phyloP scores from a whole-genome alignment of 2,888 invertebrate genomes.

The Exocentrus adspersus region DNA sequence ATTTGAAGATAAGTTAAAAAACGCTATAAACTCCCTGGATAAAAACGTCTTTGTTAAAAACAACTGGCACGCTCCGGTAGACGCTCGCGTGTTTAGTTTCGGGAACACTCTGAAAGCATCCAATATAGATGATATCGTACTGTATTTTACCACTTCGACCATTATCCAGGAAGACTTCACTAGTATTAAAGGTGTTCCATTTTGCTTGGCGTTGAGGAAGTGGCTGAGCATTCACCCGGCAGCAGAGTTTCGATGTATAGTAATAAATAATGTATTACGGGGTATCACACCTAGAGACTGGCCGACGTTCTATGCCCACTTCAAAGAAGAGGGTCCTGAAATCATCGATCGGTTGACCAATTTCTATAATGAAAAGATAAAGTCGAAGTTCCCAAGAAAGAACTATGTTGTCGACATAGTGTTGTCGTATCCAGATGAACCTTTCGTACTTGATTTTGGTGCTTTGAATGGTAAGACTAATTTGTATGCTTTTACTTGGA shows the following conservation, averaged over 20 bases:
- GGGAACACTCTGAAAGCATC: slow-evolving; percentile 56
- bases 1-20: slow-evolving; percentile 49
- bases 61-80: slow-evolving; percentile 61
- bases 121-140: slow-evolving; percentile 54
- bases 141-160: slow-evolving; percentile 56
- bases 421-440: slow-evolving; percentile 53
- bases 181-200: slow-evolving; percentile 49
- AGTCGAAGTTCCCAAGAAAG: slow-evolving; percentile 51
- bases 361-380: slow-evolving; percentile 55
- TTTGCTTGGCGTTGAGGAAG: slow-evolving; percentile 56
- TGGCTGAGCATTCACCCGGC: slow-evolving; percentile 62
- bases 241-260: slow-evolving; percentile 60
- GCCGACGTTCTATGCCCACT: slow-evolving; percentile 60
- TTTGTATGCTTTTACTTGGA: slow-evolving; percentile 60
- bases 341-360: slow-evolving; percentile 54
- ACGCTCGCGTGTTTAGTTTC: slow-evolving; percentile 60
- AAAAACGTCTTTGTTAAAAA: slow-evolving; percentile 58
- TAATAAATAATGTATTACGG: slow-evolving; percentile 57
- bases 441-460: slow-evolving; percentile 57
- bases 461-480: slow-evolving; percentile 57
- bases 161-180: slow-evolving; percentile 56
- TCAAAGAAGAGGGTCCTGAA: slow-evolving; percentile 55
- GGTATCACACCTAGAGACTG: slow-evolving; percentile 61
- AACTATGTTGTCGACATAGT: slow-evolving; percentile 58
- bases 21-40: slow-evolving; percentile 52